Evolutionary conservation across 1,140 invertebrate species (phyloP), one percentile per base, ranked within the genome.

Genomic region (Atta cephalotes): DNA sequence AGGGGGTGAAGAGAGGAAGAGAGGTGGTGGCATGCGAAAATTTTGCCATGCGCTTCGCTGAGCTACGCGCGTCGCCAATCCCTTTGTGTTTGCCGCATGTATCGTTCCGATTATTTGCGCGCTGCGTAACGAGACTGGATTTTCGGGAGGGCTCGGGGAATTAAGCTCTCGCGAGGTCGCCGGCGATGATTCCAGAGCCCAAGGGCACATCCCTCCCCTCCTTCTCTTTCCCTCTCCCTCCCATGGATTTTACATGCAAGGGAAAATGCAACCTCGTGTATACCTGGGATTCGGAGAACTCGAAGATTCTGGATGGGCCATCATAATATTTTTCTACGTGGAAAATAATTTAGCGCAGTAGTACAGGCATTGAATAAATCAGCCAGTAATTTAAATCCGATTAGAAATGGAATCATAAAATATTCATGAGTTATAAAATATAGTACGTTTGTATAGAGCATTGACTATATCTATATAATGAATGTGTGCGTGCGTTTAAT

Each of bases 41-140:
- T 84, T 84, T 84, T 84, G 70, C 80, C 80, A 76, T 84, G 80
- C 70, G 80, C 80, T 58, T 7, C 49, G 63, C 28, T 49, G 49
- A 68, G 63, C 63, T 82, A 72, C 80, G 79, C 79, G 80, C 80
- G 80, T 82, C 28, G 53, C 56, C 80, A 49, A 14, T 62, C 56
- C 70, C 80, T 84, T 84, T 84, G 80, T 84, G 70, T 63, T 84
- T n/a, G 56, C 56, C 68, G 56, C 68, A 62, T 31, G 56, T 62
- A 51, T 49, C 56, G 63, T 18, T 35, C 39, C 80, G 70, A 62
- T 84, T 84, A 81, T 84, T 74, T 84, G 56, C 28, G 56, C 28
- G 16, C 39, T 25, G 49, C 39, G 14, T 45, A 28, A 71, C 28
- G n/a, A 76, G 25, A 53, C 31, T 16, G 31, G 14, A 12, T 35